phyloP scores from a whole-genome alignment of 2,113 vertebrate species.

The Hucho hucho region DNA sequence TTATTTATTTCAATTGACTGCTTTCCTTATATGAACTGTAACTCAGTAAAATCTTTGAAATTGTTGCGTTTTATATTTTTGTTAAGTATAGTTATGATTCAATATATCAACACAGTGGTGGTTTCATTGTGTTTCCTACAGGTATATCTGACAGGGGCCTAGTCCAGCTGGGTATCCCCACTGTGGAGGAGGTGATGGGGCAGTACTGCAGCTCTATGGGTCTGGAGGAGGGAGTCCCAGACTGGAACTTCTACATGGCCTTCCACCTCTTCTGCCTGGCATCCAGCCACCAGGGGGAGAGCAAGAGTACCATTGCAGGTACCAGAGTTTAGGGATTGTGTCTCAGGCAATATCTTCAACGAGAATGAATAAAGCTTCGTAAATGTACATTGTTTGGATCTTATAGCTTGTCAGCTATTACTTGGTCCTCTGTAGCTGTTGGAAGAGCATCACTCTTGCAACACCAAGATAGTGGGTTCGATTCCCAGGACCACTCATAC shows the following conservation, averaged over 20 bases:
- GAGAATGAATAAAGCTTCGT: too few species aligned
- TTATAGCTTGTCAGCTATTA: neutral
- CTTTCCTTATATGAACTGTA: too few species aligned
- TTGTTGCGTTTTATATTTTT: too few species aligned
- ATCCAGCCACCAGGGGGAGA: slow-evolving; percentile 52
- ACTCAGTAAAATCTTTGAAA: too few species aligned
- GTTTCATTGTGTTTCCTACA: slow-evolving; percentile 58
- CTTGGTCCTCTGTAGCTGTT: slow-evolving; percentile 61
- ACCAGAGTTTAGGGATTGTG: too few species aligned
- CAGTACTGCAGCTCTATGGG: slow-evolving; percentile 69
- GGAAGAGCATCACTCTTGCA: slow-evolving; percentile 52
- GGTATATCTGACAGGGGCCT: slow-evolving; percentile 42
- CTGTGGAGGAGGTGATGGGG: slow-evolving; percentile 65
- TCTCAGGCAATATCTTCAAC: too few species aligned
- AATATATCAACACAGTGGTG: too few species aligned
- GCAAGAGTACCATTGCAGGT: neutral
- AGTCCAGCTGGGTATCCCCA: slow-evolving; percentile 70
- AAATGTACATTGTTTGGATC: too few species aligned
- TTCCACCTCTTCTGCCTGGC: slow-evolving; percentile 79
- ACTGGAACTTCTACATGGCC: slow-evolving; percentile 83
- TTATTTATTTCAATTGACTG: too few species aligned
- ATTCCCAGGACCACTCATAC: slow-evolving; percentile 11
- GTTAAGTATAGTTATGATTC: too few species aligned
- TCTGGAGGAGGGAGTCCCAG: slow-evolving; percentile 31
- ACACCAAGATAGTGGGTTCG: slow-evolving; percentile 3